Percentiles rank a stretch among this genome's conserved stretches.
phyloP scores from a whole-genome alignment of 2,113 vertebrate species.

The Lophura nycthemera region DNA sequence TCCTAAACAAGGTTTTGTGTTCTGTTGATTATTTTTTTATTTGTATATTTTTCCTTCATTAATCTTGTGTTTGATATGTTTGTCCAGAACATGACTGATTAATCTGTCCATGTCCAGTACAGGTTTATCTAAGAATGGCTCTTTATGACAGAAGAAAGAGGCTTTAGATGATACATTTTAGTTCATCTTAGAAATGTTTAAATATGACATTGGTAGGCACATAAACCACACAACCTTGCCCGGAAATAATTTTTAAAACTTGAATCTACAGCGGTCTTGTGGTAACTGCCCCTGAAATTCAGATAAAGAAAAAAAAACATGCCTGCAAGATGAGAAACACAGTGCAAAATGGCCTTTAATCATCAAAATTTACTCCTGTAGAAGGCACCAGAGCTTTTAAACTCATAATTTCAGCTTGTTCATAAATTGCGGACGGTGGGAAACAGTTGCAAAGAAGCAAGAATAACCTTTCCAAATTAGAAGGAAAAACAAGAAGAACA shows the following conservation, averaged over 20 bases:
- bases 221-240: not conserved
- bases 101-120: not conserved
- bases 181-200: not conserved
- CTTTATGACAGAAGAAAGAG: not conserved
- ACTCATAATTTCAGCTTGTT: conserved; percentile 42
- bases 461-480: conserved; percentile 66
- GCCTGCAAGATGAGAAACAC: not conserved
- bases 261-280: not conserved
- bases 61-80: not conserved
- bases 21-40: not conserved
- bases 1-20: conserved; percentile 6
- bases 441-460: conserved; percentile 70
- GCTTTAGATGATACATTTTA: not conserved
- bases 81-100: not conserved
- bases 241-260: not conserved
- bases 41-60: not conserved
- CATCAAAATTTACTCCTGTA: not conserved
- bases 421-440: conserved; percentile 56
- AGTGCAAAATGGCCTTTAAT: not conserved
- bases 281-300: not conserved
- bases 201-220: not conserved
- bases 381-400: conserved; percentile 45
- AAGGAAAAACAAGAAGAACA: conserved; percentile 43
- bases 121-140: not conserved
- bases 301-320: not conserved